Evolutionary conservation across 2,797 vertebrate genomes (phyloP), one percentile per base, ranked within the genome.

Genomic region (Oophaga sylvatica): DNA sequence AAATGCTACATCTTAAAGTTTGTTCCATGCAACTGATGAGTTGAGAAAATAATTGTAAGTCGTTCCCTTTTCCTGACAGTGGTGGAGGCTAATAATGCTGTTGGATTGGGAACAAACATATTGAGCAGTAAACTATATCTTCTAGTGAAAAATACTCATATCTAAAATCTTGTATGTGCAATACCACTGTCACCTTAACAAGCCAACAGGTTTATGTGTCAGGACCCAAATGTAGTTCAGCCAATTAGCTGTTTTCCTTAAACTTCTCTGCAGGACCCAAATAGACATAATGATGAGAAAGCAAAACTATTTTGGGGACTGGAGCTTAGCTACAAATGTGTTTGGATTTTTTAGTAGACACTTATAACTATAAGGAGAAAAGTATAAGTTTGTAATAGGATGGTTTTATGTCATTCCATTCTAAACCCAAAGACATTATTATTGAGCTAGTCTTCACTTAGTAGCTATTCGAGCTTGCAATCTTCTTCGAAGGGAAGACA

Each of bases 121-220:
- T 71, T 70, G 79, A 60, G 12, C 70, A 86, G 80, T 83, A 89
- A 86, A 89, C 86, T 79, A 86, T 86, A 86, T 89, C 68, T 75
- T 83, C 73, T 83, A 86, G 80, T 83, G 84, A 83, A 86, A 83
- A 86, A 83, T 63, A 78, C 73, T 81, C 80, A 89, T 80, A 86
- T 86, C 88, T 79, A 71, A 80, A 86, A 78, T 86, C 84, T 35
- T 86, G 84, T 76, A 83, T 67, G 80, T 71, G 71, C 80, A 73
- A 63, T 29, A 89, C 86, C 88, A 86, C 88, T 89, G 88, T 89
- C 88, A 89, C 84, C 35, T 59, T 86, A 89, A 86, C 84, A 82
- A 89, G 84, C 84, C 80, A 89, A 83, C 63, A 83, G 63, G 71
- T 79, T 83, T 65, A 83, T 76, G 68, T 89, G 88, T 86, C 84